Conservation (phyloP, 2,113 vertebrate genomes). For the Dipodomys spectabilis region DNA sequence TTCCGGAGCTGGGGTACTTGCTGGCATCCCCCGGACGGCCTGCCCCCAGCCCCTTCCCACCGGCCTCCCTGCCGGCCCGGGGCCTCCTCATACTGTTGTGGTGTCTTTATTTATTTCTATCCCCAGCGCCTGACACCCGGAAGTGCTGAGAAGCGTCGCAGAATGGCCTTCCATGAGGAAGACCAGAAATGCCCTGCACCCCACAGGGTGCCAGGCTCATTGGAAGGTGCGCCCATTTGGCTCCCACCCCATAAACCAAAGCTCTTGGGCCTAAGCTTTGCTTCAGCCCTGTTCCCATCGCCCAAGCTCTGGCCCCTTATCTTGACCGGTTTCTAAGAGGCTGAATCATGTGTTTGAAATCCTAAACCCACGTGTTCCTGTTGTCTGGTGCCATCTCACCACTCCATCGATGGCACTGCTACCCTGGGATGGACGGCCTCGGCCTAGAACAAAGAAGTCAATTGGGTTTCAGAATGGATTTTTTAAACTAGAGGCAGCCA, state of each 20-base stretch:
- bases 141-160: neutral
- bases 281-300: neutral
- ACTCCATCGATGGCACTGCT: neutral
- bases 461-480: conserved; percentile 26
- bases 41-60: neutral
- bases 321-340: neutral
- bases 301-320: neutral
- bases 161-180: neutral
- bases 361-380: neutral
- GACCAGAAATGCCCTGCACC: neutral
- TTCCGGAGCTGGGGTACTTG: conserved; percentile 42
- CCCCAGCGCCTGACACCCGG: neutral
- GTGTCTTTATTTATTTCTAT: neutral
- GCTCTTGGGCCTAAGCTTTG: neutral
- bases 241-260: neutral
- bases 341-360: conserved; percentile 52
- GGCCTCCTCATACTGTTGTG: neutral
- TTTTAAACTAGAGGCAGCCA: neutral
- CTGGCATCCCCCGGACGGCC: neutral
- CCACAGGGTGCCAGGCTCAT: neutral
- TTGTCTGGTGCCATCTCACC: neutral
- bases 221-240: neutral
- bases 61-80: neutral
- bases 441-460: conserved; percentile 44
- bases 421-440: neutral